phyloP scores from a whole-genome alignment of 2,888 invertebrate species.

The Pimpla rufipes region DNA sequence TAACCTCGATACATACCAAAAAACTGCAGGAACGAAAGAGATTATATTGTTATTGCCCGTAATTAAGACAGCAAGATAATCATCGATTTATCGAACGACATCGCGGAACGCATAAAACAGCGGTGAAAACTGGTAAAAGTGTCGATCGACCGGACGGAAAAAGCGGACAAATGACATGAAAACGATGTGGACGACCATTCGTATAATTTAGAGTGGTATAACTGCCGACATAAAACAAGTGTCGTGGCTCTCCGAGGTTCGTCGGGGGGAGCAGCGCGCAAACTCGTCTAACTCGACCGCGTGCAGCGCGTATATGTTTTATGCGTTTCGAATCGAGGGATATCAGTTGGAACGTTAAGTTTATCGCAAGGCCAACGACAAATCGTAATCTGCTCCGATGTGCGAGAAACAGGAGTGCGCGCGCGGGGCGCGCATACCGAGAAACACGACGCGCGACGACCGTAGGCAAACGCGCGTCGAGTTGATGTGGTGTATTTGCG shows the following conservation, averaged over 20 bases:
- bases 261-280: not conserved
- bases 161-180: not conserved
- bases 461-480: constrained; percentile 13
- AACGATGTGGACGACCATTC: not conserved
- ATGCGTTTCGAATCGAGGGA: constrained; percentile 79
- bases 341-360: constrained; percentile 82
- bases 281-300: constrained; percentile 39
- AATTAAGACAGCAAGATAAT: not conserved
- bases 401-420: constrained; percentile 57
- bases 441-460: constrained; percentile 50
- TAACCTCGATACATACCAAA: not conserved
- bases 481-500: too few relatives aligned
- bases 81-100: not conserved
- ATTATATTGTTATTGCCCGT: too few relatives aligned
- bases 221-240: not conserved
- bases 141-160: not conserved
- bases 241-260: not conserved
- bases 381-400: constrained; percentile 81
- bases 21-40: not conserved
- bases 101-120: not conserved
- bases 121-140: not conserved
- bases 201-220: not conserved
- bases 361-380: constrained; percentile 84
- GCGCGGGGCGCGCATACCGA: constrained; percentile 73
- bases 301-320: constrained; percentile 76